Evolutionary conservation across 2,888 invertebrate genomes (phyloP), one percentile per base, ranked within the genome.

Genomic region (Apamea sordens): DNA sequence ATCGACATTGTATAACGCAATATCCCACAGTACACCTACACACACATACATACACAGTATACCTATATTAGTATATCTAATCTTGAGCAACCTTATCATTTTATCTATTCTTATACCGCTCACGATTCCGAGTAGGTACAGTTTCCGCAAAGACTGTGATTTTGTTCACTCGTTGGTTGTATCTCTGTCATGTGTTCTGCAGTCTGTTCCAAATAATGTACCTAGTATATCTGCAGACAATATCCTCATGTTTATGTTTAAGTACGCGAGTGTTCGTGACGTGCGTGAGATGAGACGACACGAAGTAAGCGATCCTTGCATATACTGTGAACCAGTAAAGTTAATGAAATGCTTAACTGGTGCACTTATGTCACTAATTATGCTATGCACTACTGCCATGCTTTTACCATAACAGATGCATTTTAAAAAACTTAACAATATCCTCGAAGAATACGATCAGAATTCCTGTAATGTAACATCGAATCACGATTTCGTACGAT

Each of bases 391-490:
- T 44, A 10, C 41, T 44, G 41, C 44, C 44, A 44, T 44, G 44
- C 44, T 44, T 44, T 44, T 41, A 44, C 44, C 44, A 10, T 10
- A 44, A 10, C 44, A 44, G 44, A 44, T 44, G 44, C 0, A 44
- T 44, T 41, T 44, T 0, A 44, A 44, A 44, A 10, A 41, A 41
- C 44, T 8, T 44, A 10, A 10, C 44, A 44, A 44, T 44, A 44
- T 10, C 44, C 10, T 10, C 41, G 15, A 68, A 13, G 24, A 44
- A 78, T 72, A n/a, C 24, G 18, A 83, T 69, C 56, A 67, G 41
- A 75, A 73, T 63, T 72, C 72, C 44, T 41, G 24, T 13, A 67
- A 56, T 63, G 56, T 67, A 53, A 44, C 28, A 61, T 64, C 61
- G 44, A 70, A 68, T 64, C 67, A 63, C 13, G 28, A 7, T 13